A percentile compares a stretch with the other conserved stretches of the same genome.
These are phyloP conservation scores for Drosophila mimica DNA, from an alignment of 2,888 invertebrate species.

Conservation along the genomic window DNA sequence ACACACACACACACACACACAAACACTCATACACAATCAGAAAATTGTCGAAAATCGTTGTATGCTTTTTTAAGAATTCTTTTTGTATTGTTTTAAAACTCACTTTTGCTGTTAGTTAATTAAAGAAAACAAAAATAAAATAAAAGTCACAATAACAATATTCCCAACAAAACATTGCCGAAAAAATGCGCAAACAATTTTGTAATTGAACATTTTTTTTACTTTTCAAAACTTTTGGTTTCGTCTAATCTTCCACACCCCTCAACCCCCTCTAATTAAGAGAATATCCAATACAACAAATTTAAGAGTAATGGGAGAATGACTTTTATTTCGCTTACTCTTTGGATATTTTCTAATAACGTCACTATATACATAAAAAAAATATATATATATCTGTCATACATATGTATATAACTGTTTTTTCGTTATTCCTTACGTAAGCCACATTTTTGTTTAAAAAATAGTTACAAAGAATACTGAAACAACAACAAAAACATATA, in stretches of 20 bases:
- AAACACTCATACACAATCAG: slow-evolving; percentile 3
- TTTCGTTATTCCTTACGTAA: slow-evolving; percentile 30
- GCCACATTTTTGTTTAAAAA: slow-evolving; percentile 20
- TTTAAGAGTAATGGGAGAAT: background rate
- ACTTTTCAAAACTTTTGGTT: slow-evolving; percentile 13
- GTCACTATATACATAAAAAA: background rate
- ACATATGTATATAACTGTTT: slow-evolving; percentile 19
- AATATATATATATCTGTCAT: background rate
- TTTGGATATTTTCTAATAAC: background rate
- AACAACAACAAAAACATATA: slow-evolving; percentile 17
- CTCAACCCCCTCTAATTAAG: background rate
- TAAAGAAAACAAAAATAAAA: background rate
- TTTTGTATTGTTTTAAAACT: slow-evolving; percentile 12
- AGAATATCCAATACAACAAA: background rate
- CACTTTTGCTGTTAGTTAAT: slow-evolving; percentile 41
- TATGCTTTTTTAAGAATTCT: slow-evolving; percentile 18
- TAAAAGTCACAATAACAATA: background rate
- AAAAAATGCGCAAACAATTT: slow-evolving; percentile 58
- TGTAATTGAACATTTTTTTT: slow-evolving; percentile 12
- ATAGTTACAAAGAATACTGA: slow-evolving; percentile 24
- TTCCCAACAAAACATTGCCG: slow-evolving; percentile 6
- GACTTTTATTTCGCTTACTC: background rate
- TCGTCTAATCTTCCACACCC: slow-evolving; percentile 7
- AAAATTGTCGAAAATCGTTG: slow-evolving; percentile 2
- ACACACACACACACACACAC: slow-evolving; percentile 3